phyloP scores from a whole-genome alignment of 2,797 vertebrate genomes.

The Hirundo rustica region DNA sequence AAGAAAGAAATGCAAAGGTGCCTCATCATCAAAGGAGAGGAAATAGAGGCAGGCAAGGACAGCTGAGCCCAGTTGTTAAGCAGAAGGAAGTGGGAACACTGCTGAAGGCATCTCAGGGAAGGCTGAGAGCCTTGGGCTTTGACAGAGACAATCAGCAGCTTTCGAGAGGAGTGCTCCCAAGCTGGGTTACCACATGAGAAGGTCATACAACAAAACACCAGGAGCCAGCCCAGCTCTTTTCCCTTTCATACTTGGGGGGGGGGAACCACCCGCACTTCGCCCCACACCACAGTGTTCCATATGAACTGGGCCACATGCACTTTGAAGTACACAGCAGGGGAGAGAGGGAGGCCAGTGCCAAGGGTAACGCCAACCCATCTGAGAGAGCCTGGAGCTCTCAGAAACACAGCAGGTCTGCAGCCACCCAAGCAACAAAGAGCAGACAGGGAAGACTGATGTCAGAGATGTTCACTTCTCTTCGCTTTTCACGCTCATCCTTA shows the following conservation, averaged over 20 bases:
- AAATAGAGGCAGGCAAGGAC: neutral
- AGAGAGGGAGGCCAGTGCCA: neutral
- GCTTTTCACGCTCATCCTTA: neutral
- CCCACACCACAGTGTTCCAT: neutral
- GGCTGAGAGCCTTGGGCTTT: neutral
- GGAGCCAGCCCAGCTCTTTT: neutral
- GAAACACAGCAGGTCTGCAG: neutral
- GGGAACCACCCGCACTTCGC: neutral
- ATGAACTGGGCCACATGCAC: fast-evolving
- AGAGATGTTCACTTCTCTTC: neutral
- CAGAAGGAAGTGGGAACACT: neutral
- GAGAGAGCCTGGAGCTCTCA: neutral
- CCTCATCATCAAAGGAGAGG: neutral
- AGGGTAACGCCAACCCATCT: neutral
- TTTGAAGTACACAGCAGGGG: neutral
- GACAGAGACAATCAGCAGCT: neutral
- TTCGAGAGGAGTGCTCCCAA: neutral
- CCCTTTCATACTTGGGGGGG: neutral
- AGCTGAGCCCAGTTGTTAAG: neutral
- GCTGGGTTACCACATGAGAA: neutral
- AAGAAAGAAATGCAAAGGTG: neutral
- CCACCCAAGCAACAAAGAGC: neutral
- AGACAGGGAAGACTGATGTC: neutral
- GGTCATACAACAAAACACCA: neutral
- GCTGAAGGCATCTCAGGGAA: neutral